phyloP scores from a whole-genome alignment of 2,797 vertebrate genomes.

The Petrocephalus schoutedeni region DNA sequence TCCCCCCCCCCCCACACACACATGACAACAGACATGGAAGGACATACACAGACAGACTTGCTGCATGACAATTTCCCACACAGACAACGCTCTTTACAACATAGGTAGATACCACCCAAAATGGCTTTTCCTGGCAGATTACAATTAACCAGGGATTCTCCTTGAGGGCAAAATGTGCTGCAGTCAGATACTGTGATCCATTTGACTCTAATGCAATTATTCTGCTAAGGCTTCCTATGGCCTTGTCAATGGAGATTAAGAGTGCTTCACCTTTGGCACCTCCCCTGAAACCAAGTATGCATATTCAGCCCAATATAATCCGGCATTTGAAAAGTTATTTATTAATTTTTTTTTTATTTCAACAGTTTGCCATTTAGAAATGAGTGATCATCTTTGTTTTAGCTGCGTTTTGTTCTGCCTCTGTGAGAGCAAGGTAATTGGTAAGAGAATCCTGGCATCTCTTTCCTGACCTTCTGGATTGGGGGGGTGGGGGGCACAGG shows the following conservation, averaged over 20 bases:
- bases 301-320: constrained; percentile 10
- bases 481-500: background rate
- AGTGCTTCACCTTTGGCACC: constrained; percentile 72
- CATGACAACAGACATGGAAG: constrained; percentile 15
- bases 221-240: constrained; percentile 60
- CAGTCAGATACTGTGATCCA: constrained; percentile 75
- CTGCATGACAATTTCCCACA: constrained; percentile 12
- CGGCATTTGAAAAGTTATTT: constrained; percentile 8
- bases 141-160: constrained; percentile 73
- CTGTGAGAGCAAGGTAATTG: constrained; percentile 47
- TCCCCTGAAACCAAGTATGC: constrained; percentile 51
- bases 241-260: constrained; percentile 73
- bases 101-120: constrained; percentile 63
- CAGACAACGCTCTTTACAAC: constrained; percentile 54
- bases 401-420: constrained; percentile 44
- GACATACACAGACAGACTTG: constrained; percentile 30
- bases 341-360: background rate
- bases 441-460: constrained; percentile 42
- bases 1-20: constrained; percentile 32
- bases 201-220: constrained; percentile 76
- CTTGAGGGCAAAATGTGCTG: constrained; percentile 77
- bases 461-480: constrained; percentile 54
- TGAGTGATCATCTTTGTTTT: constrained; percentile 56
- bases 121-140: constrained; percentile 68
- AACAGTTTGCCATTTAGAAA: constrained; percentile 53